Evolutionary conservation across 92 coral and sea anemone species (phyloP).

Genomic region (Parazoanthus swiftii): DNA sequence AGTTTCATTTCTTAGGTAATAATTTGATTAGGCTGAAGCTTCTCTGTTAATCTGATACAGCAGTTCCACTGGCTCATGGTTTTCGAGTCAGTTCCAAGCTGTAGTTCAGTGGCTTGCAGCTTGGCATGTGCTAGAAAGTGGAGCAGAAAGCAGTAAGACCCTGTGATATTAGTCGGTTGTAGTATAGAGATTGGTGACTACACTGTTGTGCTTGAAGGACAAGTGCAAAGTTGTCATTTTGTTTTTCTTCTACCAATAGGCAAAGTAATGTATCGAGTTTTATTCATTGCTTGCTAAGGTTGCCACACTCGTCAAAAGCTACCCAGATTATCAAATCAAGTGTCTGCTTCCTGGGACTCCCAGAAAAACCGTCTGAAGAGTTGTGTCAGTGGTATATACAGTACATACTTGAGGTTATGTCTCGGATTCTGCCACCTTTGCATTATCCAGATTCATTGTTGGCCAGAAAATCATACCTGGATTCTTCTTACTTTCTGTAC

Average conservation of each 20-base stretch:
- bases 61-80: neutral
- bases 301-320: neutral
- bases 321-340: no score
- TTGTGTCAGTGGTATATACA: neutral
- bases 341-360: neutral
- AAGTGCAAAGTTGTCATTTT: neutral
- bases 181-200: neutral
- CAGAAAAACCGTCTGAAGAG: neutral
- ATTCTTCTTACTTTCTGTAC: no score
- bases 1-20: neutral
- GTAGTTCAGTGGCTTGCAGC: neutral
- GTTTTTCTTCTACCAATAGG: neutral
- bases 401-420: neutral
- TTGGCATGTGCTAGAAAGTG: neutral
- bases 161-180: neutral
- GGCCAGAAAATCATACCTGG: no score
- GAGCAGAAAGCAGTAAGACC: neutral
- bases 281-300: neutral
- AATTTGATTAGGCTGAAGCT: neutral
- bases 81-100: neutral
- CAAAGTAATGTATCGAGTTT: neutral
- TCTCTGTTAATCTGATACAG: conserved; percentile 1
- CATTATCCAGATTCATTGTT: no score
- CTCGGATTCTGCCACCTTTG: no score
- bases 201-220: neutral